Evolutionary conservation across 2,797 vertebrate species (phyloP), one percentile per base, ranked within the genome.

Genomic region (Lacerta viridis): DNA sequence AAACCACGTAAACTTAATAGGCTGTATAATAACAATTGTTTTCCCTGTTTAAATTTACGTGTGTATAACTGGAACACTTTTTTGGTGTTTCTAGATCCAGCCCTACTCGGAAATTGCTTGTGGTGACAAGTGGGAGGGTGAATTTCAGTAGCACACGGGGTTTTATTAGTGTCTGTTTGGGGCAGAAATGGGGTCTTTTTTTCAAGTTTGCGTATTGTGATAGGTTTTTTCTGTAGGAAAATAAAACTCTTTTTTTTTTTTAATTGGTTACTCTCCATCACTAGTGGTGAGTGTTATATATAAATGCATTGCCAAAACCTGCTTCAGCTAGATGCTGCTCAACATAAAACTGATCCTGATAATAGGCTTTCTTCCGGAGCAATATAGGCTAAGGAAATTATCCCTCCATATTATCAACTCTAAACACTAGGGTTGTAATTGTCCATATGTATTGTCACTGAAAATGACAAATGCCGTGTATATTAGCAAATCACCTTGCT

Each of bases 401-500:
- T 50, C 2, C 77, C 1, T 89, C 29, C 7, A 13, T 69, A 41
- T 36, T 87, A 10, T 46, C 23, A 7, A 27, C 83, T 27, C 83
- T 50, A 84, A 82, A 33, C 77, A 80, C 1, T 59, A 86, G 81
- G n/a, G 5, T 25, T 66, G 13, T 80, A 80, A 76, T 7, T 91
- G 0, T 88, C 0, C 4, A 82, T 18, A 81, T 1, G 1, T 1
- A 50, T 80, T n/a, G 72, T 93, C 89, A 83, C 0, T 41, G 69
- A 87, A 90, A 1, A 3, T 39, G 81, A 69, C 0, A 50, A 83
- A 20, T 3, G 0, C 2, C 1, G 89, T 91, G 77, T 64, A 71
- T 80, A 90, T 83, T 39, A 80, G 8, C 0, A 71, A 18, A 92
- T 92, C 29, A 61, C 5, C 15, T 88, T 90, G 69, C 13, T 43